These are phyloP conservation scores for Cottus gobio DNA, from an alignment of 2,113 vertebrate species.

Conservation along the genomic window DNA sequence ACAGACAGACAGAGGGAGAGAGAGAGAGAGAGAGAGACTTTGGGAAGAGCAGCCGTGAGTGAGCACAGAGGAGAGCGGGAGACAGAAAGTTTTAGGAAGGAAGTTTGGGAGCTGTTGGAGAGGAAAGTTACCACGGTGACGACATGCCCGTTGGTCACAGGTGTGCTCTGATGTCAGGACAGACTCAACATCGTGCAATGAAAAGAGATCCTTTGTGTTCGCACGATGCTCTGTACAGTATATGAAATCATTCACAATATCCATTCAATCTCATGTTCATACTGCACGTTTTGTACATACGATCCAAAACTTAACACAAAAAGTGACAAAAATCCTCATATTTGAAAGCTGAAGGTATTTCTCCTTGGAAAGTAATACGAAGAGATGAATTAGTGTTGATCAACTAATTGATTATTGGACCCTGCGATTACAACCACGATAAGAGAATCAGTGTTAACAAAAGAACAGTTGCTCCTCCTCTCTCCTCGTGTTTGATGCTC, in stretches of 20 bases:
- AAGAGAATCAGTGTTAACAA: no score
- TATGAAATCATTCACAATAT: neutral
- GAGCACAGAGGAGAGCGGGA: constrained; percentile 31
- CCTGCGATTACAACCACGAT: neutral
- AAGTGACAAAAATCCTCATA: neutral
- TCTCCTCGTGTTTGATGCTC: neutral
- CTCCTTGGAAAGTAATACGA: no score
- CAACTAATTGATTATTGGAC: neutral
- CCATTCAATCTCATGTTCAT: neutral
- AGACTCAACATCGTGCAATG: neutral
- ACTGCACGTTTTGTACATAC: neutral
- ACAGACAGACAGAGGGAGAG: constrained; percentile 20
- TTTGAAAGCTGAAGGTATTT: neutral
- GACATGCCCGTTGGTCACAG: constrained; percentile 45
- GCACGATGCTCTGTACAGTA: neutral
- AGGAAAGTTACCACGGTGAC: constrained; percentile 72
- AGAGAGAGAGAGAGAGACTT: constrained; percentile 13
- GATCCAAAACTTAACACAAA: neutral
- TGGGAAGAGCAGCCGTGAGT: constrained; percentile 18
- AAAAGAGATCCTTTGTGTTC: neutral
- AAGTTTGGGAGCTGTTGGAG: constrained; percentile 64
- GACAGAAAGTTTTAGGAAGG: constrained; percentile 68
- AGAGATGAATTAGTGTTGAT: neutral
- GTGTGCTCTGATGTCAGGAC: constrained; percentile 59
- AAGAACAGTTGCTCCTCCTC: neutral